Evolutionary conservation across 1,140 invertebrate genomes (phyloP).

Genomic region (Drosophila nannoptera): DNA sequence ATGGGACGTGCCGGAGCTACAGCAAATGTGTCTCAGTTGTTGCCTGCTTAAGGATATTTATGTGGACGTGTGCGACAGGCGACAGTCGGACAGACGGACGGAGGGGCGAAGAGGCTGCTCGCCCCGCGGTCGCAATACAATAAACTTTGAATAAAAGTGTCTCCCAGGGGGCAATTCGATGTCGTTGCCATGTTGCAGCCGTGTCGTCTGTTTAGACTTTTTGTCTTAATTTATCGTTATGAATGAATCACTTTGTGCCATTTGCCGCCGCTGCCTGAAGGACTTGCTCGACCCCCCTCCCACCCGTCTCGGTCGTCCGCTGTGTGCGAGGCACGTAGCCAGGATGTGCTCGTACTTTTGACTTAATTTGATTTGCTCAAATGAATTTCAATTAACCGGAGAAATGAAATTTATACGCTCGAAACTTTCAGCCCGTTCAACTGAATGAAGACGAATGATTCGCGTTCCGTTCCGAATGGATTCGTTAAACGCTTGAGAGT

Average conservation of each 20-base stretch:
- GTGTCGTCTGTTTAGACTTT: constrained; percentile 37
- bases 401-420: constrained; percentile 68
- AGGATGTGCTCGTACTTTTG: constrained; percentile 65
- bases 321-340: constrained; percentile 55
- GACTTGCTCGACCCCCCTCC: neutral
- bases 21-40: constrained; percentile 38
- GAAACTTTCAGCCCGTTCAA: constrained; percentile 6
- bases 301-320: neutral
- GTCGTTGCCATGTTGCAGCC: constrained; percentile 30
- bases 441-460: constrained; percentile 7
- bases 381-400: constrained; percentile 74
- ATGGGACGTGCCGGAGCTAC: constrained; percentile 38
- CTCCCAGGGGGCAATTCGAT: constrained; percentile 43
- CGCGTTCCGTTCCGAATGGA: neutral
- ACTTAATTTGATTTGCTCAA: constrained; percentile 75
- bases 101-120: constrained; percentile 35
- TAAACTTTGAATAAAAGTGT: constrained; percentile 61
- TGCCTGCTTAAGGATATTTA: constrained; percentile 49
- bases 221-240: constrained; percentile 72
- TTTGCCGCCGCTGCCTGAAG: constrained; percentile 25
- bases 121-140: constrained; percentile 16
- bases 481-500: neutral
- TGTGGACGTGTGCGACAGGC: constrained; percentile 18
- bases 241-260: constrained; percentile 71
- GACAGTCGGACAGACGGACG: neutral